Evolutionary conservation across 2,888 invertebrate genomes (phyloP).

Genomic region (Phyllotreta cruciferae): DNA sequence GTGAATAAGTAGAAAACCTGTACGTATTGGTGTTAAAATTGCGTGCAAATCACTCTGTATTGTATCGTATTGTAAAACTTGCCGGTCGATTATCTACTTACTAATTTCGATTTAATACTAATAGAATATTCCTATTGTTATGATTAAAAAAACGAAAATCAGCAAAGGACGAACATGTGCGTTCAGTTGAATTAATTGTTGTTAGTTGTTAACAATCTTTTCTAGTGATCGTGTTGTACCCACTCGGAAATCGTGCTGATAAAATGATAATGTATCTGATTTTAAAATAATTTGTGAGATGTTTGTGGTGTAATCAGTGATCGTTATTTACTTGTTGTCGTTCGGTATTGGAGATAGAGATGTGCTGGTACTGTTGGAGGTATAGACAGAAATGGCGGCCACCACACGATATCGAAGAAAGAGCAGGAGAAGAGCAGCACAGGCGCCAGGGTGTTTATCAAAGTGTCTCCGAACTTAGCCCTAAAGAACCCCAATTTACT

Average conservation of each 20-base stretch:
- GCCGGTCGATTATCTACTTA: slow-evolving; percentile 2
- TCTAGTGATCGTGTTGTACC: background rate
- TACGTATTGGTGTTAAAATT: too few relatives aligned
- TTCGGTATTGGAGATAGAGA: background rate
- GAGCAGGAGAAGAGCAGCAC: background rate
- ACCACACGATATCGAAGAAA: background rate
- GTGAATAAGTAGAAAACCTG: too few relatives aligned
- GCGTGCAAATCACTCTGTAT: slow-evolving; percentile 1
- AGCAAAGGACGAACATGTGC: background rate
- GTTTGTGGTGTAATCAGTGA: too few relatives aligned
- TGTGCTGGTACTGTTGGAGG: background rate
- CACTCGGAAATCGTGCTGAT: too few relatives aligned
- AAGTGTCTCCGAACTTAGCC: slow-evolving; percentile 13
- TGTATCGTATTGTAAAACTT: background rate
- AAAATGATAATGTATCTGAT: too few relatives aligned
- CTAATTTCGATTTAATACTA: background rate
- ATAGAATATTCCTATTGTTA: slow-evolving; percentile 8
- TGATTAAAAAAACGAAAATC: background rate
- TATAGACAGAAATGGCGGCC: too few relatives aligned
- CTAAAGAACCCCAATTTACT: background rate
- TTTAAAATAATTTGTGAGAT: too few relatives aligned
- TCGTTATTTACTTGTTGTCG: too few relatives aligned
- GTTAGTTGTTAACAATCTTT: background rate
- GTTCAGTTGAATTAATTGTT: slow-evolving; percentile 1
- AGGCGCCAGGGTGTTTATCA: slow-evolving; percentile 22